Evolutionary conservation across 2,888 invertebrate genomes (phyloP).

Genomic region (Harpagoxenus sublaevis): DNA sequence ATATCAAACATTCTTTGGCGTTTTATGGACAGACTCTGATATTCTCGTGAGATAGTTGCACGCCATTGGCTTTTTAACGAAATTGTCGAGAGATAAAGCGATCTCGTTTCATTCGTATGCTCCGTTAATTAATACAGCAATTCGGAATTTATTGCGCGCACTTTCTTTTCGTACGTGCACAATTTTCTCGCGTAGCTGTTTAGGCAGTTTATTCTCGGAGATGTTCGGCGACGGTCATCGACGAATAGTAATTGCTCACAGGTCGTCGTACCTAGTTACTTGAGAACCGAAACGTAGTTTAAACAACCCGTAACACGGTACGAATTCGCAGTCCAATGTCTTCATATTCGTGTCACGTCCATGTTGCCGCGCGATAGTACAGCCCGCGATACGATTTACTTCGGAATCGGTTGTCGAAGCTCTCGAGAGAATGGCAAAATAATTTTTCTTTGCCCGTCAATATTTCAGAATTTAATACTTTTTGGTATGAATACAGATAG

Average conservation of each 20-base stretch:
- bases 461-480: constrained; percentile 9
- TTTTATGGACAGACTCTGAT: neutral
- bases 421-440: constrained; percentile 44
- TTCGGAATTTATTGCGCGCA: neutral
- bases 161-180: constrained; percentile 11
- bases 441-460: constrained; percentile 17
- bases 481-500: neutral
- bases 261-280: constrained; percentile 54
- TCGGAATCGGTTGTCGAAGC: constrained; percentile 48
- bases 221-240: constrained; percentile 38
- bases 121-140: constrained; percentile 21
- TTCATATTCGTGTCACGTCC: constrained; percentile 78
- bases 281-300: constrained; percentile 60
- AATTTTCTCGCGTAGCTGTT: constrained; percentile 36
- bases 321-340: constrained; percentile 52
- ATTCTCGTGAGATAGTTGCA: neutral
- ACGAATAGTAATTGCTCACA: constrained; percentile 64
- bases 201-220: constrained; percentile 26
- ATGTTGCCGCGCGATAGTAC: constrained; percentile 68
- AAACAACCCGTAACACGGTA: constrained; percentile 57
- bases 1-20: neutral
- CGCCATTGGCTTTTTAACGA: neutral
- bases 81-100: neutral
- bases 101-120: neutral
- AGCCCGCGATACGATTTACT: constrained; percentile 75